Evolutionary conservation across 2,113 vertebrate genomes (phyloP), one percentile per base, ranked within the genome.

Genomic region (Colossoma macropomum): DNA sequence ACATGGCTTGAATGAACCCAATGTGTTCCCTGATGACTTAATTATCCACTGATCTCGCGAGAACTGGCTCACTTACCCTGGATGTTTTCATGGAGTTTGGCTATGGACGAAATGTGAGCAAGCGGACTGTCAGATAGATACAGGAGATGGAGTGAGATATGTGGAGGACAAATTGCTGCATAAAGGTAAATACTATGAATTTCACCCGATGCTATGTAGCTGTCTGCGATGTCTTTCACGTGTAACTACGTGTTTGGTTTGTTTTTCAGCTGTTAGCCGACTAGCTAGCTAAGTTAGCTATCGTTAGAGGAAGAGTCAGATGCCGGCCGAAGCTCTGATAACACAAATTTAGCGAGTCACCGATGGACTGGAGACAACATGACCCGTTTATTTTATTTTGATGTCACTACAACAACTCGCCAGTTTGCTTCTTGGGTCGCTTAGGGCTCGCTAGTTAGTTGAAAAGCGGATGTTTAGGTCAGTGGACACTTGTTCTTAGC

Each of bases 1-100:
- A 50, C 9, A 9, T 11, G 3, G 48, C 12, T 19, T 56, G 8
- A 56, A 56, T 56, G 19, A 8, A 1, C 52, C 52, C 59, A 11
- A 27, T 13, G 0, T n/a, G 45, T 16, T 77, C 50, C 62, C 59
- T 60, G 4, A 21, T 48, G 17, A 34, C 48, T 30, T n/a, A 41
- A 63, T 81, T 17, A 56, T 12, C n/a, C 21, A 3, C 0, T 21
- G 4, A 30, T 88, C 83, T 88, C 87, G 87, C 87, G 87, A 85
- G 76, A 88, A n/a, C 23, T 3, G 21, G 60, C 27, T 25, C 54
- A 5, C 21, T 71, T 25, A 15, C 48, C 54, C 34, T 32, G 30
- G 68, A 52, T 85, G 86, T 83, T 77, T 84, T 84, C 56, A 60
- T 72, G 32, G 30, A 27, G 62, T 48, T 32, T 60, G n/a, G 38